These are phyloP conservation scores for Montifringilla adamsi DNA, from an alignment of 2,113 vertebrate species.

Conservation along the genomic window DNA sequence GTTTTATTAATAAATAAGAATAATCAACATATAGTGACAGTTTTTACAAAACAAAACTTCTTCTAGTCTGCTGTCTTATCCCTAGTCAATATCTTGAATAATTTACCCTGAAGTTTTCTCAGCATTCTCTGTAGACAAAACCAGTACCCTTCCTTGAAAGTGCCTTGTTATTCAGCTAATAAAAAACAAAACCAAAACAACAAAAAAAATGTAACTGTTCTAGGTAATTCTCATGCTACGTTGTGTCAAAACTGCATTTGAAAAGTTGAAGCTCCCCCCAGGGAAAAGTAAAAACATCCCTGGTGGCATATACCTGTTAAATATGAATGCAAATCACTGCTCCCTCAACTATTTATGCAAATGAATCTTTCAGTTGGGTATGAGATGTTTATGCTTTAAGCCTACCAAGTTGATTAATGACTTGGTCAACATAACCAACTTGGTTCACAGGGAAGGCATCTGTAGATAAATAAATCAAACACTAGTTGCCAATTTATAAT, in stretches of 20 bases:
- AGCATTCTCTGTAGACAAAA: neutral
- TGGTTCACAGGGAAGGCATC: neutral
- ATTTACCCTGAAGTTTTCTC: neutral
- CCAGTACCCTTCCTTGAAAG: neutral
- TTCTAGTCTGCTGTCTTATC: neutral
- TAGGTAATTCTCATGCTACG: fast-evolving
- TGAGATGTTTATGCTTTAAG: neutral
- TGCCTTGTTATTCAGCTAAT: neutral
- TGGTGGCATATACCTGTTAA: neutral
- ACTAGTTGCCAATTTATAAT: neutral
- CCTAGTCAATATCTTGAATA: neutral
- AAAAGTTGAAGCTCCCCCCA: neutral
- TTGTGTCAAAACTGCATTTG: neutral
- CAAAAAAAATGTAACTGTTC: neutral
- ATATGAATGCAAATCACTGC: neutral
- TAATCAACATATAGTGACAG: neutral
- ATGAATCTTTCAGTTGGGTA: neutral
- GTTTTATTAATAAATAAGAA: neutral
- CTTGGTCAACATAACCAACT: neutral
- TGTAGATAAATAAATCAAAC: neutral
- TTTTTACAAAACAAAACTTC: neutral
- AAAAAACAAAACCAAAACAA: neutral
- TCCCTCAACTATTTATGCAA: neutral
- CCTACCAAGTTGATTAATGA: neutral
- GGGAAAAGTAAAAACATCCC: neutral